Conservation (phyloP, 2,113 vertebrate species). For the Lasiurus cinereus region DNA sequence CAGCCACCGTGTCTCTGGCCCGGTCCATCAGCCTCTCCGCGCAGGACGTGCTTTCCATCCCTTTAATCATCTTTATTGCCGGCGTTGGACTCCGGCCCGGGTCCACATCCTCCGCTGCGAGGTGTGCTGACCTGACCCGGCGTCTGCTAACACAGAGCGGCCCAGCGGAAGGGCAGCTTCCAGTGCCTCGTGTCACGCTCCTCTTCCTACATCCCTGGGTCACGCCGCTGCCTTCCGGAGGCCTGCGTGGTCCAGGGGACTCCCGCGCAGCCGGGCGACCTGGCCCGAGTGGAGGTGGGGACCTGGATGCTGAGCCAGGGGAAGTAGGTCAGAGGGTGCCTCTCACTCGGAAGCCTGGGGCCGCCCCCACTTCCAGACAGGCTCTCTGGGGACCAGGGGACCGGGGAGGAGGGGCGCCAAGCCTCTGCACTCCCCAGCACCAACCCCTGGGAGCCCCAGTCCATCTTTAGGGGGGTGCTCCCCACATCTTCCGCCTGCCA, state of each 20-base stretch:
- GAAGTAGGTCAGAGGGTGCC: background rate
- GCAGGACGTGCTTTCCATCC: slow-evolving; percentile 73
- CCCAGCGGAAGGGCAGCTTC: slow-evolving; percentile 36
- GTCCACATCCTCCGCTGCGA: slow-evolving; percentile 68
- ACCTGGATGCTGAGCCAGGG: background rate
- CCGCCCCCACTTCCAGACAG: background rate
- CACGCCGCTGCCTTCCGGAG: slow-evolving; percentile 55
- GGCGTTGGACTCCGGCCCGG: slow-evolving; percentile 65
- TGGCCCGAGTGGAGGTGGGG: background rate
- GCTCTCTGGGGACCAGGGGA: background rate
- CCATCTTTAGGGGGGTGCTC: background rate
- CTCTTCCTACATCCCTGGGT: slow-evolving; percentile 43
- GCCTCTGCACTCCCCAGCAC: background rate
- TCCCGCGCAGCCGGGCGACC: background rate
- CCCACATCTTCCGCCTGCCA: background rate
- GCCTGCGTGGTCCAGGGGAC: background rate
- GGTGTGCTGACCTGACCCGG: slow-evolving; percentile 57
- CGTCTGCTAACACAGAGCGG: background rate
- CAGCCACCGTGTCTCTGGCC: slow-evolving; percentile 24
- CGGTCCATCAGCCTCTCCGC: background rate
- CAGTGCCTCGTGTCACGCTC: background rate
- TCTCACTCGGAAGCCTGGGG: background rate
- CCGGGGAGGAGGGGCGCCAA: background rate
- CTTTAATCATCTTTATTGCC: slow-evolving; percentile 81
- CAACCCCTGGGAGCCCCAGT: background rate